Percentiles rank a stretch among this genome's conserved stretches.
Evolutionary conservation across 2,888 invertebrate genomes (phyloP).

Genomic region (Lomographa bimaculata): DNA sequence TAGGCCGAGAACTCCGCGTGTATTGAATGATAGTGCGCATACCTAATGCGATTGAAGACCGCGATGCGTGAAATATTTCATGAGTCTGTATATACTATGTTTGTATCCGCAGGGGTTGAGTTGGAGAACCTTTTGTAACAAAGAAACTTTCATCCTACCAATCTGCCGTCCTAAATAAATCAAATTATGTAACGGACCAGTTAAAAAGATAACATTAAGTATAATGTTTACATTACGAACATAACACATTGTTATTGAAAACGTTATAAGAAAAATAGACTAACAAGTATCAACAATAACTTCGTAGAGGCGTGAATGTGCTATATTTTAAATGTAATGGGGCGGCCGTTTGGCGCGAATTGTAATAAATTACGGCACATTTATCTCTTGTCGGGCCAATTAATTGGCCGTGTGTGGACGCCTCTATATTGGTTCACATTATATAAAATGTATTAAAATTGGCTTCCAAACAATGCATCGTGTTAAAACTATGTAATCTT

Average conservation of each 20-base stretch:
- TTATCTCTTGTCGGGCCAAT: slow-evolving; percentile 65
- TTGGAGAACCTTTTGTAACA: slow-evolving; percentile 26
- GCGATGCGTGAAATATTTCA: slow-evolving; percentile 31
- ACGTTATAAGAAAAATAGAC: slow-evolving; percentile 21
- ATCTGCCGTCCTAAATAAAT: slow-evolving; percentile 30
- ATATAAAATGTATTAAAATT: slow-evolving; percentile 20
- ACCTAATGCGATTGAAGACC: slow-evolving; percentile 36
- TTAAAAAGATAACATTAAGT: slow-evolving; percentile 4
- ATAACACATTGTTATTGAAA: slow-evolving; percentile 13
- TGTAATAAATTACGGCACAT: slow-evolving; percentile 73
- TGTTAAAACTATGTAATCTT: too few species aligned
- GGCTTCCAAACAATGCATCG: too few species aligned
- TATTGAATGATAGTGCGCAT: slow-evolving; percentile 34
- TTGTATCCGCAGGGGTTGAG: slow-evolving; percentile 27
- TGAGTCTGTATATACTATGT: too few species aligned
- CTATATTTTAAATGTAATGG: slow-evolving; percentile 74
- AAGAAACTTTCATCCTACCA: slow-evolving; percentile 29
- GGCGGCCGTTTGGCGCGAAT: slow-evolving; percentile 59
- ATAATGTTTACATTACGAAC: too few species aligned
- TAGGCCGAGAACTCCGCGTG: slow-evolving; percentile 39
- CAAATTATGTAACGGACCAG: slow-evolving; percentile 17
- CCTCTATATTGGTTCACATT: slow-evolving; percentile 35
- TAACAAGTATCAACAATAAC: slow-evolving; percentile 44
- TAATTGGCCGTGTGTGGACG: slow-evolving; percentile 63
- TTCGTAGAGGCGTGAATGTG: slow-evolving; percentile 57